Conservation (phyloP, 2,113 vertebrate genomes). For the Sigmodon hispidus region DNA sequence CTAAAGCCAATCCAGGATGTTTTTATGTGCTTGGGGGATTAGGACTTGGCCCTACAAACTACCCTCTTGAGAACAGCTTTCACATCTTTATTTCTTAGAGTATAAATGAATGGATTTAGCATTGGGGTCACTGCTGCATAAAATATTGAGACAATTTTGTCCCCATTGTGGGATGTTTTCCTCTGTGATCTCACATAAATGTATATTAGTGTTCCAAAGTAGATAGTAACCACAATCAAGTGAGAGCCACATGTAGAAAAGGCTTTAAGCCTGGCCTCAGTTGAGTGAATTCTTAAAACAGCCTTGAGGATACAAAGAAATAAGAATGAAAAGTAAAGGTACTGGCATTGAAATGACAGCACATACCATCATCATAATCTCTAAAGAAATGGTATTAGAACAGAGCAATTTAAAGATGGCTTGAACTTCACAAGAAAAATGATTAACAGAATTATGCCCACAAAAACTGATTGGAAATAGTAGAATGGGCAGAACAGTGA, state of each 20-base stretch:
- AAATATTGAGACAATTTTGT: conserved; percentile 65
- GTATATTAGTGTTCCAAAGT: conserved; percentile 68
- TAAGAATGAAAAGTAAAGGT: conserved; percentile 52
- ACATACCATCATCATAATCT: conserved; percentile 48
- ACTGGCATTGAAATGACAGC: conserved; percentile 53
- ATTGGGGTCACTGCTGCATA: conserved; percentile 67
- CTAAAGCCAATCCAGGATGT: background rate
- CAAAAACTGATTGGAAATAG: conserved; percentile 58
- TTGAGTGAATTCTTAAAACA: conserved; percentile 42
- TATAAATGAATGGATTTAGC: conserved; percentile 72
- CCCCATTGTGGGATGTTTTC: conserved; percentile 13
- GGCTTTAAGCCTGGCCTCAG: conserved; percentile 37
- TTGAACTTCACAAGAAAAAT: conserved; percentile 60
- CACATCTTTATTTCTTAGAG: conserved; percentile 55
- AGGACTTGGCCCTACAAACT: background rate
- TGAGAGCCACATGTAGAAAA: conserved; percentile 56
- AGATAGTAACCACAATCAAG: conserved; percentile 52
- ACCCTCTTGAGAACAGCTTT: background rate
- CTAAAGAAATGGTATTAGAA: conserved; percentile 51
- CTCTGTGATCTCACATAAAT: conserved; percentile 63
- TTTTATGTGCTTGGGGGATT: background rate
- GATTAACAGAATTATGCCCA: conserved; percentile 1
- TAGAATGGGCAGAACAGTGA: conserved; percentile 27
- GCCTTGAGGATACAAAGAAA: conserved; percentile 37
- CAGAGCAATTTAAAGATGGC: conserved; percentile 63